A percentile compares a stretch with the other conserved stretches of the same genome.
phyloP scores from a whole-genome alignment of 2,797 vertebrate species.

The Sphaeramia orbicularis region DNA sequence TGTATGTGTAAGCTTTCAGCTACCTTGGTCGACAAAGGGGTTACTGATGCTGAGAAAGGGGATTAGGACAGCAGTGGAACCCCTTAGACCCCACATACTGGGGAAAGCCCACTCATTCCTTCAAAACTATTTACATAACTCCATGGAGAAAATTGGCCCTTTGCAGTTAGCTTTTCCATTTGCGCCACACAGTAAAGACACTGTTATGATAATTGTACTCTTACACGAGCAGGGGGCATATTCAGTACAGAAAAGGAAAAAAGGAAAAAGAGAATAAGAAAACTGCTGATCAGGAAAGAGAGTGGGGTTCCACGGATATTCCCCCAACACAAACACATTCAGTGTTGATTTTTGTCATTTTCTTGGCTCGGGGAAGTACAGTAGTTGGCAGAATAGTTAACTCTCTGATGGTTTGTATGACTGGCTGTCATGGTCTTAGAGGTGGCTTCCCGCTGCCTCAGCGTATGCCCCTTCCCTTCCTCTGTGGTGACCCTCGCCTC shows the following conservation, averaged over 20 bases:
- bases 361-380: slow-evolving; percentile 74
- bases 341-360: slow-evolving; percentile 80
- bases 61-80: slow-evolving; percentile 57
- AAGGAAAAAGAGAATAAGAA: slow-evolving; percentile 48
- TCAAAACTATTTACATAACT: slow-evolving; percentile 81
- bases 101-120: slow-evolving; percentile 79
- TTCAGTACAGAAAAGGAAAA: slow-evolving; percentile 51
- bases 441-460: slow-evolving; percentile 62
- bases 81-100: slow-evolving; percentile 65
- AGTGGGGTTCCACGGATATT: slow-evolving; percentile 75
- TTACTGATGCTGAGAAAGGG: slow-evolving; percentile 48
- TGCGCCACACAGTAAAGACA: slow-evolving; percentile 74
- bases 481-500: slow-evolving; percentile 43
- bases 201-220: slow-evolving; percentile 79
- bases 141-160: slow-evolving; percentile 74
- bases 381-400: slow-evolving; percentile 74
- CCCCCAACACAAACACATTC: slow-evolving; percentile 78
- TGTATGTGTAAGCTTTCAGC: slow-evolving; percentile 13
- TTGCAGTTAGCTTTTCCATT: slow-evolving; percentile 79
- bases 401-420: slow-evolving; percentile 73
- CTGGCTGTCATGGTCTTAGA: slow-evolving; percentile 66
- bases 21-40: slow-evolving; percentile 49
- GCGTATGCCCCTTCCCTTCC: slow-evolving; percentile 45
- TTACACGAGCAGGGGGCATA: slow-evolving; percentile 73
- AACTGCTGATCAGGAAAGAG: slow-evolving; percentile 77